Evolutionary conservation across 2,113 vertebrate species (phyloP).

Genomic region (Nannospalax galili): DNA sequence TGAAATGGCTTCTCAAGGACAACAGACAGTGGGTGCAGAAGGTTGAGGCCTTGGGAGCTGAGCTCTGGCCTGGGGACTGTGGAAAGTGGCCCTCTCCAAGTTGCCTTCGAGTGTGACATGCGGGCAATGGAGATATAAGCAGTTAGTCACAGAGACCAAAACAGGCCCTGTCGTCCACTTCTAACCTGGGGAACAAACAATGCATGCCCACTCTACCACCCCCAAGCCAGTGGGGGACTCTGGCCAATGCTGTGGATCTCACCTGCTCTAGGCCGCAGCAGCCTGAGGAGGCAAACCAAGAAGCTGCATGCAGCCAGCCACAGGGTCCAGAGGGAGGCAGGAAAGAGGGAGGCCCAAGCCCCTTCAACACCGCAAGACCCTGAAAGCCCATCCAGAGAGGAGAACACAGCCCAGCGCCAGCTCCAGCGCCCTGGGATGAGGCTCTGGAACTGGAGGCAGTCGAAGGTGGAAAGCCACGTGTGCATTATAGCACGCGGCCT

Average conservation of each 20-base stretch:
- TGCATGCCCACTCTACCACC: fast-evolving
- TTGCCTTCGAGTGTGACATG: background rate
- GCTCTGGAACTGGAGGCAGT: constrained; percentile 49
- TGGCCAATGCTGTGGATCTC: background rate
- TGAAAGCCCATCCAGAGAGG: background rate
- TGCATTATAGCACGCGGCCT: constrained; percentile 56
- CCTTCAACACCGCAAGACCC: background rate
- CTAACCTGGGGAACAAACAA: background rate
- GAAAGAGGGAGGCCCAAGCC: background rate
- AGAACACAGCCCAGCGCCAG: background rate
- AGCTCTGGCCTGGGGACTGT: background rate
- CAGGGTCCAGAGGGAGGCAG: background rate
- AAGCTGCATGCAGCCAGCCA: background rate
- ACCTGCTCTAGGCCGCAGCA: constrained; percentile 46
- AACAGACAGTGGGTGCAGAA: background rate
- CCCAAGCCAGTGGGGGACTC: background rate
- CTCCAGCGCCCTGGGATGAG: background rate
- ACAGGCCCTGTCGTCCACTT: background rate
- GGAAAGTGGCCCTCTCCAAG: background rate
- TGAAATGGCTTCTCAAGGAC: background rate
- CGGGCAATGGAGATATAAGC: background rate
- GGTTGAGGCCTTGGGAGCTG: background rate
- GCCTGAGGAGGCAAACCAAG: background rate
- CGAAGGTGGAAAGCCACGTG: background rate
- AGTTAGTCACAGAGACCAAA: background rate